These are phyloP conservation scores for Ictidomys tridecemlineatus DNA, from an alignment of 2,113 vertebrate genomes.

Conservation along the genomic window DNA sequence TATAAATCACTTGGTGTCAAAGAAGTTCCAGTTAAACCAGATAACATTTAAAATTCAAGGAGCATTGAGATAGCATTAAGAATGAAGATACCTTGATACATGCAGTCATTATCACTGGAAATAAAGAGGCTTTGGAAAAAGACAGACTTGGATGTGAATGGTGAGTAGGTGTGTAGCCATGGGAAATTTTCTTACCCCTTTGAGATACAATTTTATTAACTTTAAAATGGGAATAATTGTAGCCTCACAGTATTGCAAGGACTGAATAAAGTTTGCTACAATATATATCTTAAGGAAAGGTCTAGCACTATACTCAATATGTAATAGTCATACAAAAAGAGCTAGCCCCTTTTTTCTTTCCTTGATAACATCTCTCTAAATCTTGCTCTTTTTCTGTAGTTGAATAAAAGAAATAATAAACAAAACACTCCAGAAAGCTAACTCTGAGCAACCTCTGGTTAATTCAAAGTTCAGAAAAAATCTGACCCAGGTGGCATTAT, in stretches of 20 bases:
- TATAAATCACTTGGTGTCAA: background rate
- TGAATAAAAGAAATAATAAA: background rate
- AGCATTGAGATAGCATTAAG: background rate
- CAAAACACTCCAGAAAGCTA: background rate
- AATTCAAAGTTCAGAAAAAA: background rate
- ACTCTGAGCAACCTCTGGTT: background rate
- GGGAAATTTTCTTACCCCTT: background rate
- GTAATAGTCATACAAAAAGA: background rate
- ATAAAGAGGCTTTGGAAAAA: background rate
- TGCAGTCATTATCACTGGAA: background rate
- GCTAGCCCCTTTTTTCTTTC: background rate
- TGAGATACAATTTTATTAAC: conserved; percentile 36
- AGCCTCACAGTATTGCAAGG: background rate
- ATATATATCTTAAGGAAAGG: background rate
- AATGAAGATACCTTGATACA: background rate
- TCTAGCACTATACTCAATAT: background rate
- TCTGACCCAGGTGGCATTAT: background rate
- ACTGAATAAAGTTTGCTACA: conserved; percentile 45
- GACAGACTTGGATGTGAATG: background rate
- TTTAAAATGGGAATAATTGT: background rate
- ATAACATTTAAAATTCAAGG: conserved; percentile 8
- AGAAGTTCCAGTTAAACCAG: background rate
- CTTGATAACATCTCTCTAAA: background rate
- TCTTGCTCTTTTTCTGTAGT: background rate
- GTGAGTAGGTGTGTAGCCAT: background rate